Conservation (phyloP, 2,888 invertebrate genomes). For the Apamea crenata region DNA sequence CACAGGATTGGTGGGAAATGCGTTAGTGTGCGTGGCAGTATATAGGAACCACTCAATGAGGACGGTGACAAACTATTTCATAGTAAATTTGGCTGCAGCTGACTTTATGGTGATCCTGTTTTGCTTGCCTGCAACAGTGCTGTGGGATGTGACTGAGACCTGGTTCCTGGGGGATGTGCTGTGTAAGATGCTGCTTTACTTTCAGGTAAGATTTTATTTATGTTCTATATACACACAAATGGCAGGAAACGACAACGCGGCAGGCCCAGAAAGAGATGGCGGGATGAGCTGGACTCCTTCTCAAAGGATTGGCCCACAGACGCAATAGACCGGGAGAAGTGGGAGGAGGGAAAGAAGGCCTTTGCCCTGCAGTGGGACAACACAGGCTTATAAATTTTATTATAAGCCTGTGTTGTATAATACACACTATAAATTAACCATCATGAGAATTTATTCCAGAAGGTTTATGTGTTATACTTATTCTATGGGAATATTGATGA, state of each 20-base stretch:
- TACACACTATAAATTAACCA: not conserved
- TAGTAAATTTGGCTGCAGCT: constrained; percentile 96
- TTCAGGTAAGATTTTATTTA: constrained; percentile 92
- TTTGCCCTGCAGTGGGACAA: no score
- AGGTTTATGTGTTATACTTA: not conserved
- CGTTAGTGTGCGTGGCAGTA: constrained; percentile 96
- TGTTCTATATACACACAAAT: not conserved
- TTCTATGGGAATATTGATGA: not conserved
- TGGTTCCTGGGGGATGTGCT: constrained; percentile 96
- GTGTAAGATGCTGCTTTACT: constrained; percentile 96
- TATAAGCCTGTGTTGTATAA: no score
- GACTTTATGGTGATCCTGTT: constrained; percentile 97
- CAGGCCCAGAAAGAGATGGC: no score
- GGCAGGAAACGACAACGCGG: no score
- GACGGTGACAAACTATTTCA: constrained; percentile 98
- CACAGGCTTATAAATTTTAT: no score
- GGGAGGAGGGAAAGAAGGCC: no score
- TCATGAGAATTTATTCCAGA: not conserved
- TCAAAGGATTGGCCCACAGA: no score
- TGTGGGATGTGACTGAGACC: constrained; percentile 98
- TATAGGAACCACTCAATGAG: constrained; percentile 96
- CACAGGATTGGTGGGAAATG: constrained; percentile 95
- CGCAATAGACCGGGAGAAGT: no score
- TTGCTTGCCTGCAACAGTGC: constrained; percentile 96
- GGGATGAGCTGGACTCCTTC: no score